Conservation (phyloP, 2,797 vertebrate species). For the Geotrypetes seraphini region DNA sequence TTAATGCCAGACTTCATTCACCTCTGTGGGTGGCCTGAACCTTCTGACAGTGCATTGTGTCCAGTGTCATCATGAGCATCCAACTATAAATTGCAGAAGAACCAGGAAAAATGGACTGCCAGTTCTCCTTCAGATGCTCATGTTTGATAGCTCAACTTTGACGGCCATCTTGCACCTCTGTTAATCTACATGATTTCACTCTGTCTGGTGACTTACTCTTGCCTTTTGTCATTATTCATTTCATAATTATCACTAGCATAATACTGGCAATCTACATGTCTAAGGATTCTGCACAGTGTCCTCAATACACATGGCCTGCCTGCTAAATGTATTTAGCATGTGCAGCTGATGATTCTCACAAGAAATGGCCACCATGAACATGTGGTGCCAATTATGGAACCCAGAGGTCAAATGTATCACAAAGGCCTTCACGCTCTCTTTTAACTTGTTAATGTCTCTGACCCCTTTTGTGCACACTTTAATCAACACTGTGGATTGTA, state of each 20-base stretch:
- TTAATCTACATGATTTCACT: slow-evolving; percentile 19
- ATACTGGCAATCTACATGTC: too few relatives aligned
- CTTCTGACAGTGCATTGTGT: slow-evolving; percentile 31
- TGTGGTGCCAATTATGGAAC: slow-evolving; percentile 83
- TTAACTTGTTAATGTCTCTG: slow-evolving; percentile 86
- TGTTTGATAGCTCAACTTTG: slow-evolving; percentile 39
- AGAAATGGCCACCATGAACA: slow-evolving; percentile 47
- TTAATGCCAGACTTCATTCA: slow-evolving; percentile 37
- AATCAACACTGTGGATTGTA: slow-evolving; percentile 76
- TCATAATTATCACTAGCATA: slow-evolving; percentile 18
- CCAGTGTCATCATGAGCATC: slow-evolving; percentile 39
- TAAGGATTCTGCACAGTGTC: slow-evolving; percentile 31
- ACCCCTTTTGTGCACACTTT: slow-evolving; percentile 79
- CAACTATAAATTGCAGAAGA: slow-evolving; percentile 40
- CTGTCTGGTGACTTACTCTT: too few relatives aligned
- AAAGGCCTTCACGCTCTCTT: slow-evolving; percentile 68
- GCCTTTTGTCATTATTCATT: slow-evolving; percentile 25
- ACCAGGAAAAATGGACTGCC: slow-evolving; percentile 47
- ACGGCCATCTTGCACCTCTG: too few relatives aligned
- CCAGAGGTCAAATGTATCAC: slow-evolving; percentile 65
- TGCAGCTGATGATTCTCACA: slow-evolving; percentile 24
- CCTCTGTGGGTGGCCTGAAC: slow-evolving; percentile 12
- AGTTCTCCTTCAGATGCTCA: slow-evolving; percentile 47
- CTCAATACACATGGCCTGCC: slow-evolving; percentile 13
- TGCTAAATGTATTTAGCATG: slow-evolving; percentile 30